Evolutionary conservation across 1,140 invertebrate species (phyloP).

Genomic region (Condylostylus longicornis): DNA sequence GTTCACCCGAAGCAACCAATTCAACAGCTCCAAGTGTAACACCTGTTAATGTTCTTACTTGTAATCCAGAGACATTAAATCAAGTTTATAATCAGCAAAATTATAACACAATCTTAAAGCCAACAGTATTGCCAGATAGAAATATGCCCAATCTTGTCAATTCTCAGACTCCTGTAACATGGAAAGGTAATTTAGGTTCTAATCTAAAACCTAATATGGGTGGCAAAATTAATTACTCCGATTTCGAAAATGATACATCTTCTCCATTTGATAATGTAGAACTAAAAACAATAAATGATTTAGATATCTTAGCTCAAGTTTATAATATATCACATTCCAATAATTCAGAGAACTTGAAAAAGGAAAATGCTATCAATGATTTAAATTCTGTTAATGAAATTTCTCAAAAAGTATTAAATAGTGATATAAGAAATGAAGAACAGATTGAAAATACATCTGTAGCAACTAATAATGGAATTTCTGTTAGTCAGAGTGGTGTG

Average conservation of each 20-base stretch:
- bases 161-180: slow-evolving; percentile 23
- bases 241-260: slow-evolving; percentile 78
- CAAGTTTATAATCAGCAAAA: too few species aligned
- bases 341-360: too few species aligned
- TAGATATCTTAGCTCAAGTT: slow-evolving; percentile 68
- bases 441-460: slow-evolving; percentile 3
- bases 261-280: slow-evolving; percentile 84
- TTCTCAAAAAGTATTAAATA: not conserved
- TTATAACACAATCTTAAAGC: slow-evolving; percentile 8
- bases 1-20: slow-evolving; percentile 14
- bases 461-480: not conserved
- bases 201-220: too few species aligned
- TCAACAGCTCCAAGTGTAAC: slow-evolving; percentile 2
- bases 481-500: not conserved
- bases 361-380: not conserved
- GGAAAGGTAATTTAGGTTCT: slow-evolving; percentile 24
- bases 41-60: too few species aligned
- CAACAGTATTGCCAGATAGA: too few species aligned
- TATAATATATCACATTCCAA: slow-evolving; percentile 20
- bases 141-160: too few species aligned
- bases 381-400: not conserved
- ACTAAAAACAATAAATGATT: slow-evolving; percentile 77
- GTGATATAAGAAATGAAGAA: not conserved
- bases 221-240: slow-evolving; percentile 49
- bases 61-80: too few species aligned